Base-by-base conservation (phyloP, 2,888 invertebrate genomes). In the Criorhina ranunculi region DNA sequence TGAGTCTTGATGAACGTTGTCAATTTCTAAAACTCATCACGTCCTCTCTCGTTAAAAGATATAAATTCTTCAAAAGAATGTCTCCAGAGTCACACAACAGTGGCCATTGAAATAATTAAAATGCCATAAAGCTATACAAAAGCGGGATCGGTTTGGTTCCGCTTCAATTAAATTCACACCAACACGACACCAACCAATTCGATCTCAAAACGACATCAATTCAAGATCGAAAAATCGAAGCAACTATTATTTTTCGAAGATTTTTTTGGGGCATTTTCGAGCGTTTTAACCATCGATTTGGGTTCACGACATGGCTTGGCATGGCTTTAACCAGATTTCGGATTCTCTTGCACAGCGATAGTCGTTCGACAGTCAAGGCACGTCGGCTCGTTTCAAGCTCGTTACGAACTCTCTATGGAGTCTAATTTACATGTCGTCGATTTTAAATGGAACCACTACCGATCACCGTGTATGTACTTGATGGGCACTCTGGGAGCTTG, bases 81-180 rank as follows among this genome's bases (percentile, higher is more conserved):
- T 73, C 64, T 15, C 15, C 9, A 12, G 29, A 15, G 31, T 37
- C 24, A 37, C 17, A n/a, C 62, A 62, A 40, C 69, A 77, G 75
- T 37, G 82, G n/a, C 59, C 73, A 79, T 67, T 31, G 66, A 85
- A 85, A 85, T 85, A 85, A 85, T 85, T 85, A 85, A 85, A 85
- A 67, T 55, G 11, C 73, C 40, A 73, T 82, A 82, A 82, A 79
- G 73, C 9, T 44, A 76, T 76, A 49, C n/a, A n/a, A n/a, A 40
- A 55, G 33, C 33, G 33, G 5, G 49, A 40, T 66, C 24, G 73
- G 44, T 60, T 46, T 4, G 60, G 49, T 29, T 40, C 72, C 40
- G 35, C 73, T 73, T 24, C n/a, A 75, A 75, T 79, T 51, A 85
- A 85, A 79, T 73, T 79, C 83, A 79, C 79, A 79, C 83, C 66